These are phyloP conservation scores for Sphaerophoria rueppellii DNA, from an alignment of 2,888 invertebrate species.

Conservation along the genomic window DNA sequence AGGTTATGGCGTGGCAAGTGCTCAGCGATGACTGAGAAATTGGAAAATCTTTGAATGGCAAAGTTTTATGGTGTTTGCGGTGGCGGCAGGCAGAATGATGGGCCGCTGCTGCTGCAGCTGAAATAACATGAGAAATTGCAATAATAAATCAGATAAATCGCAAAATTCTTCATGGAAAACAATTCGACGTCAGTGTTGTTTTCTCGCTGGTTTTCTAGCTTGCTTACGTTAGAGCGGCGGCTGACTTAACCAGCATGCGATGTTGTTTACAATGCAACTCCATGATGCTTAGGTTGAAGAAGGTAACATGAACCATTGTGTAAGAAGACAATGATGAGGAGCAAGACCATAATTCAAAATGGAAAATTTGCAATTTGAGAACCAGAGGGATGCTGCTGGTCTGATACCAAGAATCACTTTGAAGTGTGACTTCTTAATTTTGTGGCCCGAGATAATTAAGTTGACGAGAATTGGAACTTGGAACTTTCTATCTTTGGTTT, in stretches of 20 bases:
- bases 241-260: slow-evolving; percentile 1
- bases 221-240: background rate
- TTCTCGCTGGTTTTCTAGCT: slow-evolving; percentile 43
- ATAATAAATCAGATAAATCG: slow-evolving; percentile 73
- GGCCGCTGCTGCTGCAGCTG: slow-evolving; percentile 27
- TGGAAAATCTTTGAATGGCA: slow-evolving; percentile 62
- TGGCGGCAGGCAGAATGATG: background rate
- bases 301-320: slow-evolving; percentile 39
- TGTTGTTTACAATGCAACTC: slow-evolving; percentile 1
- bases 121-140: slow-evolving; percentile 73
- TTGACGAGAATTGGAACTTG: no score
- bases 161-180: slow-evolving; percentile 71
- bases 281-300: slow-evolving; percentile 26
- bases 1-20: slow-evolving; percentile 64
- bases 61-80: background rate
- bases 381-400: background rate
- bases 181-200: slow-evolving; percentile 72
- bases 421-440: slow-evolving; percentile 64
- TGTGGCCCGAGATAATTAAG: background rate
- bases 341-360: slow-evolving; percentile 48
- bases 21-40: slow-evolving; percentile 68
- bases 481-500: background rate
- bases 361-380: slow-evolving; percentile 27
- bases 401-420: slow-evolving; percentile 19
- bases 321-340: slow-evolving; percentile 60